phyloP scores from a whole-genome alignment of 2,888 invertebrate species.

The Didymodactylos carnosus region DNA sequence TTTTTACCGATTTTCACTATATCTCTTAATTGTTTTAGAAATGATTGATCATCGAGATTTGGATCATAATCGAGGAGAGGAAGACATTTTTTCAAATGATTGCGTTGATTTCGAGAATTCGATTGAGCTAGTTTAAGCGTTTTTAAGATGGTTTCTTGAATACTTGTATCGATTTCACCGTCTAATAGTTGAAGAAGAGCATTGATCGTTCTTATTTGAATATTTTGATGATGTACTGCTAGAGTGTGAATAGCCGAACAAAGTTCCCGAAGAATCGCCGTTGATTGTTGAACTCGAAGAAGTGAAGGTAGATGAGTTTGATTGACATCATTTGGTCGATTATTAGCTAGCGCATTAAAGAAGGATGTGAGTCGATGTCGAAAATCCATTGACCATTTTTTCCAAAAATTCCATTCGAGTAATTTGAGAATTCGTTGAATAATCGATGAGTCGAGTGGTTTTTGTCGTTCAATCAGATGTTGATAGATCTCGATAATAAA shows the following conservation, averaged over 20 bases:
- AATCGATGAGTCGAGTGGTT: not conserved
- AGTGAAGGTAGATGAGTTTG: not conserved
- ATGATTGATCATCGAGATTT: not conserved
- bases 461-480: not conserved
- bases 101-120: not conserved
- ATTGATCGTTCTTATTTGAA: not conserved
- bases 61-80: no score
- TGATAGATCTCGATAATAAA: not conserved
- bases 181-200: not conserved
- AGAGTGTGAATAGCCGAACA: not conserved
- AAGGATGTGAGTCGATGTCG: not conserved
- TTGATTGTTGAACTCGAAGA: not conserved
- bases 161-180: no score
- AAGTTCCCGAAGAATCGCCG: not conserved
- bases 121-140: no score
- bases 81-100: no score
- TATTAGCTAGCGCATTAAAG: not conserved
- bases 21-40: not conserved
- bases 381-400: not conserved
- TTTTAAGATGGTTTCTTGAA: no score
- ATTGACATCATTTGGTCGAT: not conserved
- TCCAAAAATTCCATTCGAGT: not conserved
- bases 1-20: not conserved
- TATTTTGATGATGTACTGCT: not conserved
- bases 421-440: not conserved